Evolutionary conservation across 2,797 vertebrate genomes (phyloP).

Genomic region (Hydrocynus forskahlii): DNA sequence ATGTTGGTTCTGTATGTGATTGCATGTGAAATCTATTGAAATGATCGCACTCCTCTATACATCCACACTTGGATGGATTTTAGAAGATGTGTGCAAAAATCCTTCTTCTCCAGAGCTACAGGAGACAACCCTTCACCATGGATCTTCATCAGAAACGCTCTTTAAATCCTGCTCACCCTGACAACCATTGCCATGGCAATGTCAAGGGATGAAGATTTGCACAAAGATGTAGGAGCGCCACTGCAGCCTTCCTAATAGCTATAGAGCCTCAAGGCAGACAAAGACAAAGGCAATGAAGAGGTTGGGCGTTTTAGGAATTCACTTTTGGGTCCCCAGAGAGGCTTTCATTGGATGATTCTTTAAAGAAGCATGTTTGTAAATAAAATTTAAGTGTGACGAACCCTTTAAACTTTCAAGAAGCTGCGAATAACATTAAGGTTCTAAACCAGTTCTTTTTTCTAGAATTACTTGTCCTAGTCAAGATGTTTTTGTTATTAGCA

Average conservation of each 20-base stretch:
- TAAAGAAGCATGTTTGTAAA: not conserved
- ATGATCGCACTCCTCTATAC: not conserved
- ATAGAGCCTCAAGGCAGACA: not conserved
- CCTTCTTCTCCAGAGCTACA: not conserved
- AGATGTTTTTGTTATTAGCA: too few species aligned
- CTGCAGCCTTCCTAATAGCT: not conserved
- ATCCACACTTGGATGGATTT: not conserved
- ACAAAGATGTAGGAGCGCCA: slow-evolving; percentile 4
- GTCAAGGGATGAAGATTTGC: not conserved
- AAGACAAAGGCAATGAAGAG: not conserved
- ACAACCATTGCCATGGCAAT: slow-evolving; percentile 19
- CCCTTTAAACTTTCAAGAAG: too few species aligned
- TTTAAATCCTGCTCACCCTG: slow-evolving; percentile 1
- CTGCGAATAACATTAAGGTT: too few species aligned
- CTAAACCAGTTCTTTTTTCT: too few species aligned
- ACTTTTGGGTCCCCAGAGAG: too few species aligned
- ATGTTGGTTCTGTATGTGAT: not conserved
- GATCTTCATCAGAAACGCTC: not conserved
- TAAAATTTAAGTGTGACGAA: not conserved
- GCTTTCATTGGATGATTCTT: not conserved
- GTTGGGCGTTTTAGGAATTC: not conserved
- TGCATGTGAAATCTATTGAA: slow-evolving; percentile 12
- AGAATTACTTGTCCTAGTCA: too few species aligned
- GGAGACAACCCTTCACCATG: not conserved
- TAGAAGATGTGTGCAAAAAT: slow-evolving; percentile 4